phyloP scores from a whole-genome alignment of 2,888 invertebrate species.

The Hymenopus coronatus region DNA sequence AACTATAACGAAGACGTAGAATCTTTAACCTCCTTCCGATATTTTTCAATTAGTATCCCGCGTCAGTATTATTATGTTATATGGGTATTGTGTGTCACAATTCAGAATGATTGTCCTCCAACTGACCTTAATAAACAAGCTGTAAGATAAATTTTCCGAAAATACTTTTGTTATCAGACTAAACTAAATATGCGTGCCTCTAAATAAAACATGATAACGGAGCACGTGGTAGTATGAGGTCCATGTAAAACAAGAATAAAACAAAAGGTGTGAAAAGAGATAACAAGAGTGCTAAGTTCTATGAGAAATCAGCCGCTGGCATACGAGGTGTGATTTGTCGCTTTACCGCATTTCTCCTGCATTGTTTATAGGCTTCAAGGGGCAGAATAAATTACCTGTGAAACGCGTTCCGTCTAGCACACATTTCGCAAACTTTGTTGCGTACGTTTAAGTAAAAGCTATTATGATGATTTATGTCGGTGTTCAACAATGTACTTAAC shows the following conservation, averaged over 20 bases:
- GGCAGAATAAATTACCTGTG: not conserved
- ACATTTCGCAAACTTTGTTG: not conserved
- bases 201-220: not conserved
- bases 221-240: not conserved
- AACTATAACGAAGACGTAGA: too few species aligned
- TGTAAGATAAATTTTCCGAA: not conserved
- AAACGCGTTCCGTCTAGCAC: not conserved
- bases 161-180: not conserved
- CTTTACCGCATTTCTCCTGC: not conserved
- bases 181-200: not conserved
- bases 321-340: not conserved
- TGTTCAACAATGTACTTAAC: not conserved
- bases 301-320: not conserved
- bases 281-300: not conserved
- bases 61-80: too few species aligned
- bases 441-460: not conserved
- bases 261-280: not conserved
- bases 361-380: not conserved
- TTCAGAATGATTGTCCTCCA: too few species aligned
- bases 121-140: too few species aligned
- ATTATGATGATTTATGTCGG: not conserved
- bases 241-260: not conserved
- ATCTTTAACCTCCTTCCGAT: too few species aligned
- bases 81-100: too few species aligned
- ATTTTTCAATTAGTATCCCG: too few species aligned